Conservation (phyloP, 2,797 vertebrate species). For the Cichlasoma orientale region DNA sequence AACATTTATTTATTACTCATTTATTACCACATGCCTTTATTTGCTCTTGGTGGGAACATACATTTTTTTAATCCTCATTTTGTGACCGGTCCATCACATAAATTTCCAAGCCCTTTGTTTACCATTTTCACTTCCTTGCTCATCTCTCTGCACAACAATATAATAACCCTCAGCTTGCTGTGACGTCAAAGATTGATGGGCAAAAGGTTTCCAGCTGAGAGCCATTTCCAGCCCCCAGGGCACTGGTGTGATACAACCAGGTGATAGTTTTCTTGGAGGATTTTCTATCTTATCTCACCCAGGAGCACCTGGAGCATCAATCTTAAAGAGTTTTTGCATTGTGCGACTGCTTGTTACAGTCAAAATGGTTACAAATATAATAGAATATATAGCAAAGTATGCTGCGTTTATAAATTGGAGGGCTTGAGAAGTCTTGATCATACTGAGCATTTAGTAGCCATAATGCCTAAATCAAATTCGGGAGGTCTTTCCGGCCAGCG, state of each 20-base stretch:
- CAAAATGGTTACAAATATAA: not conserved
- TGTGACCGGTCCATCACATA: not conserved
- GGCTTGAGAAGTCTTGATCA: constrained; percentile 6
- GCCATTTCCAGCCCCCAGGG: constrained; percentile 37
- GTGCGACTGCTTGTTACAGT: not conserved
- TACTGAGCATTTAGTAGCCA: not conserved
- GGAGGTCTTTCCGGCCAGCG: not conserved
- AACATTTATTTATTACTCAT: not conserved
- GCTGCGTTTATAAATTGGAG: not conserved
- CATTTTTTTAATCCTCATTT: not conserved
- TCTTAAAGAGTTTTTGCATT: not conserved
- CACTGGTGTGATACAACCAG: constrained; percentile 32
- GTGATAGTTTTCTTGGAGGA: constrained; percentile 33
- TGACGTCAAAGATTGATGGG: constrained; percentile 49
- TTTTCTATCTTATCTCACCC: constrained; percentile 12
- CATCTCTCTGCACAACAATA: constrained; percentile 31
- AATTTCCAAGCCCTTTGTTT: constrained; percentile 24
- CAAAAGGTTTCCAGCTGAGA: constrained; percentile 37
- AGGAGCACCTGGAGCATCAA: not conserved
- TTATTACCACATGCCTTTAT: not conserved
- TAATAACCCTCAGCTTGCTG: constrained; percentile 17
- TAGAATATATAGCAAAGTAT: not conserved
- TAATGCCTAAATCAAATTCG: constrained; percentile 22
- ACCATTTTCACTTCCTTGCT: constrained; percentile 9
- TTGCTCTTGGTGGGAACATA: not conserved